Conservation (phyloP, 2,797 vertebrate genomes). For the Oreochromis mossambicus region DNA sequence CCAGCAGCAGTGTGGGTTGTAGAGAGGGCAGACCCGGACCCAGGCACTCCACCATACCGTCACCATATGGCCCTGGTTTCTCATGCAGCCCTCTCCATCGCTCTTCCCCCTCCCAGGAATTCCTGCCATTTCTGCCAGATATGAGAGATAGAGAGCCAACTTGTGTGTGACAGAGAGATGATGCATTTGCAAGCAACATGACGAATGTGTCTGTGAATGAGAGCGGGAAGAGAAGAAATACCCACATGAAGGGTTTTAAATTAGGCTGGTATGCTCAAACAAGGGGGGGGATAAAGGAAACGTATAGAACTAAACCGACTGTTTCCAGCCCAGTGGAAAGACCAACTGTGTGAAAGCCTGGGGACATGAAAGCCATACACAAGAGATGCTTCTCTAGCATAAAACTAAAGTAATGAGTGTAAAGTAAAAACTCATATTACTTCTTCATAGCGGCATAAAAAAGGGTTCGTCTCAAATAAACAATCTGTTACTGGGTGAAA, state of each 20-base stretch:
- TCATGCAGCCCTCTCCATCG: slow-evolving; percentile 4
- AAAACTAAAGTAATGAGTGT: not conserved
- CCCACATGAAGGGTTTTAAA: not conserved
- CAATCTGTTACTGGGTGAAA: not conserved
- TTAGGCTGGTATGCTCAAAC: not conserved
- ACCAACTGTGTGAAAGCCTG: not conserved
- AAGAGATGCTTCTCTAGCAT: not conserved
- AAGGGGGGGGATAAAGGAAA: not conserved
- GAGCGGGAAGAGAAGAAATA: not conserved
- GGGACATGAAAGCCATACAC: not conserved
- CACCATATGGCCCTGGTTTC: slow-evolving; percentile 60
- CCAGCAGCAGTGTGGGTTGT: slow-evolving; percentile 47
- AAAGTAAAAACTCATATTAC: not conserved
- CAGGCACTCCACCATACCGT: slow-evolving; percentile 44
- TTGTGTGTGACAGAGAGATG: not conserved
- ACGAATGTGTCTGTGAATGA: not conserved
- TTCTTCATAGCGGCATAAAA: not conserved
- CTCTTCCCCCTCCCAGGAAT: slow-evolving; percentile 1
- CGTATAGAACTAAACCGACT: not conserved
- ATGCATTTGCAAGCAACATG: not conserved
- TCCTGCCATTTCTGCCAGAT: slow-evolving; percentile 5
- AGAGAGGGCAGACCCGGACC: slow-evolving; percentile 46
- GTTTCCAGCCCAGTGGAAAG: not conserved
- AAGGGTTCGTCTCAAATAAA: not conserved
- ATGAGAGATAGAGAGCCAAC: not conserved